Conservation (phyloP, 1,140 invertebrate species). For the Anoplophora glabripennis region DNA sequence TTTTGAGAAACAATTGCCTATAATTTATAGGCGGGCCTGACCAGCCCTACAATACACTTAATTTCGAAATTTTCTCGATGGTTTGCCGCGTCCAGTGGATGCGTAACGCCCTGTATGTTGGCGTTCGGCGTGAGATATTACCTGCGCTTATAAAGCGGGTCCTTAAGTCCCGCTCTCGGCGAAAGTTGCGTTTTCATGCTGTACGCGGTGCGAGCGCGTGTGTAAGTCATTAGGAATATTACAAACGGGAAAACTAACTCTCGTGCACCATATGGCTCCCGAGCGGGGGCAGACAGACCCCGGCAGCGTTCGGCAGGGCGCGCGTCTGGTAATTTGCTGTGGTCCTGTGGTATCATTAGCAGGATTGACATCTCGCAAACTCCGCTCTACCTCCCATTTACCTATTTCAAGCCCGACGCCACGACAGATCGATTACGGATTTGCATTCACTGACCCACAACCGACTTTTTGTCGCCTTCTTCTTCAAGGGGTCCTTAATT, state of each 20-base stretch:
- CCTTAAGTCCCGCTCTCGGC: not conserved
- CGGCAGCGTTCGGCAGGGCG: slow-evolving; percentile 6
- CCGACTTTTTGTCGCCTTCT: slow-evolving; percentile 3
- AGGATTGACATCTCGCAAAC: slow-evolving; percentile 48
- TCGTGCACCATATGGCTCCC: slow-evolving; percentile 45
- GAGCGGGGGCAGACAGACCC: not conserved
- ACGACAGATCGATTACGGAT: slow-evolving; percentile 15
- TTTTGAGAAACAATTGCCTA: too few species aligned
- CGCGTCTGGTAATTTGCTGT: slow-evolving; percentile 43
- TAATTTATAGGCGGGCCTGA: too few species aligned
- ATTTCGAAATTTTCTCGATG: too few species aligned
- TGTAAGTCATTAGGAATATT: slow-evolving; percentile 50
- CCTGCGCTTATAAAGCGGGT: too few species aligned
- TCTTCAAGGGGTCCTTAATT: not conserved
- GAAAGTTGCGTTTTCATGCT: slow-evolving; percentile 48
- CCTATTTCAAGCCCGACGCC: slow-evolving; percentile 12
- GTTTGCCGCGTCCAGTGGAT: too few species aligned
- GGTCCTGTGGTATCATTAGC: slow-evolving; percentile 49
- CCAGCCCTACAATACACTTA: too few species aligned
- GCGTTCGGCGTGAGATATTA: too few species aligned
- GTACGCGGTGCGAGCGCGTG: slow-evolving; percentile 43
- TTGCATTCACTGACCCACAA: slow-evolving; percentile 17
- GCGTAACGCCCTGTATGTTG: too few species aligned
- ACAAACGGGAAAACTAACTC: slow-evolving; percentile 48
- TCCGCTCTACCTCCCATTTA: slow-evolving; percentile 15